phyloP scores from a whole-genome alignment of 1,140 invertebrate species.

The Philopotamus ludificatus region DNA sequence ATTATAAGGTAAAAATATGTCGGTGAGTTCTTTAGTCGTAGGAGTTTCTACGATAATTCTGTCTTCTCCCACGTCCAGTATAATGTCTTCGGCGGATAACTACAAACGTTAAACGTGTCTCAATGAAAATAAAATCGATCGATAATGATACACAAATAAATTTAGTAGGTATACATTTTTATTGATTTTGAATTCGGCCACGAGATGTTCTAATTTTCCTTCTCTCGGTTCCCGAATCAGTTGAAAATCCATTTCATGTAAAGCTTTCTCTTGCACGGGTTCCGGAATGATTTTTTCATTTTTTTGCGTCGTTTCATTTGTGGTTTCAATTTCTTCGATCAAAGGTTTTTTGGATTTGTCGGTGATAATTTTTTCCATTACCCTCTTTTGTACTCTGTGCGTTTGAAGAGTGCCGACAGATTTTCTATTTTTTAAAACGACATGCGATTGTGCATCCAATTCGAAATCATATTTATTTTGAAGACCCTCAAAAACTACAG shows the following conservation, averaged over 20 bases:
- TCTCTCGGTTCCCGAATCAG: slow-evolving; percentile 52
- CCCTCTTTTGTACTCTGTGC: slow-evolving; percentile 69
- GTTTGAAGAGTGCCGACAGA: slow-evolving; percentile 70
- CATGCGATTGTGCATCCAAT: slow-evolving; percentile 61
- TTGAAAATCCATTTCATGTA: slow-evolving; percentile 48
- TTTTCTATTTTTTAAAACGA: slow-evolving; percentile 62
- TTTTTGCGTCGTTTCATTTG: slow-evolving; percentile 42
- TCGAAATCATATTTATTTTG: slow-evolving; percentile 72
- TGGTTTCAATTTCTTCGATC: slow-evolving; percentile 56
- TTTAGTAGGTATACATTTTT: slow-evolving; percentile 52
- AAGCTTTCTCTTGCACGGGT: slow-evolving; percentile 11
- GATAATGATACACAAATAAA: too few species aligned
- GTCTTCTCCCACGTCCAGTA: slow-evolving; percentile 69
- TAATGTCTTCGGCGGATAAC: slow-evolving; percentile 62
- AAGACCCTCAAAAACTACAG: slow-evolving; percentile 71
- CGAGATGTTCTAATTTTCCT: slow-evolving; percentile 52
- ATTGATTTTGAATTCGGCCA: slow-evolving; percentile 61
- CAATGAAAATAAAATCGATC: too few species aligned
- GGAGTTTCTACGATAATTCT: slow-evolving; percentile 65
- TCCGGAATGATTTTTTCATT: slow-evolving; percentile 41
- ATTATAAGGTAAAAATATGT: slow-evolving; percentile 66
- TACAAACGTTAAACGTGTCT: slow-evolving; percentile 44
- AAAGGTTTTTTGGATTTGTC: slow-evolving; percentile 49
- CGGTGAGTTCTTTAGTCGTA: slow-evolving; percentile 60
- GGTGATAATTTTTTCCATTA: slow-evolving; percentile 51